These are phyloP conservation scores for human (Homo sapiens) DNA, from an alignment of 2,113 vertebrate genomes.

Conservation along the genomic window DNA sequence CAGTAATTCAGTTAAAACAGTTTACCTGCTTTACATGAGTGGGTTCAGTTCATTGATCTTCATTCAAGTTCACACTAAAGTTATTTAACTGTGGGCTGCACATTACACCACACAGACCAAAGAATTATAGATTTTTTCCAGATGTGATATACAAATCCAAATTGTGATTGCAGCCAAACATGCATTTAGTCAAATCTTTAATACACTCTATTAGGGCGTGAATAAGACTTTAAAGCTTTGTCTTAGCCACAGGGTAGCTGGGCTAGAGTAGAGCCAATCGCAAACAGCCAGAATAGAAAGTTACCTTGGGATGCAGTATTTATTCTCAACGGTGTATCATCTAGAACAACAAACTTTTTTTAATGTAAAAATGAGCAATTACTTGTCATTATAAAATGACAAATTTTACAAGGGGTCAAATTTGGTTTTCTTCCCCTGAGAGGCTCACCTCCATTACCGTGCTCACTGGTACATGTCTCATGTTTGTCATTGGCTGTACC, in stretches of 20 bases:
- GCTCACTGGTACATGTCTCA: neutral
- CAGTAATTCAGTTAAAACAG: constrained; percentile 41
- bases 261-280: neutral
- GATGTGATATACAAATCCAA: constrained; percentile 12
- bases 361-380: constrained; percentile 64
- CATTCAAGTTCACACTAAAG: constrained; percentile 12
- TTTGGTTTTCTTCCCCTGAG: neutral
- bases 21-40: constrained; percentile 44
- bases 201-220: constrained; percentile 12
- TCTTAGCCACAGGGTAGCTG: neutral
- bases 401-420: neutral
- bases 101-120: neutral
- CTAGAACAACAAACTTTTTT: constrained; percentile 52
- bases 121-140: constrained; percentile 28
- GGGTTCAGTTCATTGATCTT: constrained; percentile 52
- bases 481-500: neutral
- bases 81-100: constrained; percentile 53
- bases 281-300: neutral
- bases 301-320: neutral
- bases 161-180: constrained; percentile 43
- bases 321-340: constrained; percentile 9
- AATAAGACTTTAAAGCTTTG: constrained; percentile 59
- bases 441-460: neutral
- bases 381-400: constrained; percentile 58
- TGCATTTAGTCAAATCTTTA: constrained; percentile 65